Base-by-base conservation (phyloP, 1,140 invertebrate genomes). In the Octopus sinensis region DNA sequence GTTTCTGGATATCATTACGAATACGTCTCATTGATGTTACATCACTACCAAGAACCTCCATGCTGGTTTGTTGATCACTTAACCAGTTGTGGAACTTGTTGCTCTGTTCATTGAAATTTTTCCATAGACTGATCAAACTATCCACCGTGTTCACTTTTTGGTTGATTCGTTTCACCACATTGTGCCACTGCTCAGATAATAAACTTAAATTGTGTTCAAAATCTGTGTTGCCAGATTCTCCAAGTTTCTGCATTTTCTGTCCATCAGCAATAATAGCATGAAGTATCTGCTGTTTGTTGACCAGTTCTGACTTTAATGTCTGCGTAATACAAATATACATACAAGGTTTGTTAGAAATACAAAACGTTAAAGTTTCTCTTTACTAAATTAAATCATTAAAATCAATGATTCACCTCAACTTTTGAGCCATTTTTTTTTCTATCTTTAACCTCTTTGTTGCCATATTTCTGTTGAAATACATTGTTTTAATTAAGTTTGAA, bases 181-280 rank as follows among this genome's bases (percentile, higher is more conserved):
- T 95, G 88, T 96, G 96, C 91, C 97, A 96, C 7, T 95, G 92
- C 86, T 95, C 95, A 0, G 95, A 95, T 77, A 97, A 91, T 0
- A 93, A 92, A 84, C 94, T 94, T 84, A 96, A 95, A 85, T 96
- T 87, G 82, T 84, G 83, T 81, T 93, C 6, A 94, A 88, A 91
- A 78, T 88, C 88, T 79, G 84, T 84, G 79, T 90, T 86, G 51
- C 88, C 86, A 17, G 87, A 82, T 79, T 88, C 86, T 30, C 88
- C 88, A 62, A 85, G 84, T 78, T 83, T 85, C 81, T 89, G 81
- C 87, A 90, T 89, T 79, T 86, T 86, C 80, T 87, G 86, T 6
- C 89, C 88, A 84, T 90, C 89, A 82, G 82, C 87, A 78, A 90
- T 85, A 54, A 90, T 89, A 51, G 89, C 85, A 79, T 90, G 87